Conservation (phyloP, 2,888 invertebrate genomes). For the Lypha dubia region DNA sequence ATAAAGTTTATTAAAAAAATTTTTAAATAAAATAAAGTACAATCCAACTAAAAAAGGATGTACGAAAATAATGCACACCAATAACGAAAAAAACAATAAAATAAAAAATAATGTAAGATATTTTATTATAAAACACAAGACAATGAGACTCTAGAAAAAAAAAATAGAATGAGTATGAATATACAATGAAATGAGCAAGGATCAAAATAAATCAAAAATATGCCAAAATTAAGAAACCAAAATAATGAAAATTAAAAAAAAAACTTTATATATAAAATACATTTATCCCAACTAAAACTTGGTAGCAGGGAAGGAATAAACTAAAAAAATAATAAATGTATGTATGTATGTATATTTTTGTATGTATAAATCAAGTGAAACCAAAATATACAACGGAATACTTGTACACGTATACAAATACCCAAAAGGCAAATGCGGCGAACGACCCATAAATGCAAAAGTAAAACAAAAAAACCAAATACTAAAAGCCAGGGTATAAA, state of each 20-base stretch:
- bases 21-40: conserved; percentile 51
- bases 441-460: conserved; percentile 66
- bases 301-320: conserved; percentile 13
- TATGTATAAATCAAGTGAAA: conserved; percentile 58
- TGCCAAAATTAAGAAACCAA: conserved; percentile 58
- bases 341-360: neutral
- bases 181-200: conserved; percentile 50
- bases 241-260: neutral
- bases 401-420: conserved; percentile 71
- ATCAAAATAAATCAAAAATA: conserved; percentile 71
- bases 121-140: conserved; percentile 47
- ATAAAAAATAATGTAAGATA: conserved; percentile 49
- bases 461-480: neutral
- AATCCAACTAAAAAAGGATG: conserved; percentile 37
- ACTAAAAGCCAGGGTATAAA: conserved; percentile 54
- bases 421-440: conserved; percentile 70
- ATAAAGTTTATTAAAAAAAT: too few relatives aligned
- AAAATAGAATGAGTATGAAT: conserved; percentile 16
- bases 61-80: conserved; percentile 20
- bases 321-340: conserved; percentile 21
- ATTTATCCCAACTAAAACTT: conserved; percentile 36
- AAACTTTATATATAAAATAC: conserved; percentile 20
- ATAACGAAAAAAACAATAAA: conserved; percentile 59
- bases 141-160: conserved; percentile 14
- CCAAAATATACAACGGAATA: conserved; percentile 39